These are phyloP conservation scores for Norana najaformis DNA, from an alignment of 2,888 invertebrate species.

Conservation along the genomic window DNA sequence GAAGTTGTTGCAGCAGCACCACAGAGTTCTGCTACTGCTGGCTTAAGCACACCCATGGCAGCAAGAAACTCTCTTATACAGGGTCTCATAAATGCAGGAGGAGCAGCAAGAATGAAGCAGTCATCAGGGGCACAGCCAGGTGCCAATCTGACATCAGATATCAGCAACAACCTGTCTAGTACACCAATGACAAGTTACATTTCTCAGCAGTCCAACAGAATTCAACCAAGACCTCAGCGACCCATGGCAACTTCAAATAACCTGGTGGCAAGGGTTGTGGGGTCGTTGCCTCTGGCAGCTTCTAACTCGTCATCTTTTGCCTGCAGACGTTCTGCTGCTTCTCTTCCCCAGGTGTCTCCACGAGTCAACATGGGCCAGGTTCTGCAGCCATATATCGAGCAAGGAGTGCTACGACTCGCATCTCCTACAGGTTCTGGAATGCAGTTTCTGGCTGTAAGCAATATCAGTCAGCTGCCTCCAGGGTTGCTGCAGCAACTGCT, in stretches of 20 bases:
- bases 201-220: not conserved
- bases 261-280: not conserved
- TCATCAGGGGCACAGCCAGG: not conserved
- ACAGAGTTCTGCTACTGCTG: not conserved
- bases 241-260: not conserved
- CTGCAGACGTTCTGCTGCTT: not conserved
- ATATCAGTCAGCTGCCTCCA: constrained; percentile 28
- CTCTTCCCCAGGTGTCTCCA: not conserved
- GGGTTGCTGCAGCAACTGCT: constrained; percentile 51
- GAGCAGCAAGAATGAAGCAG: not conserved
- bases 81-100: not conserved
- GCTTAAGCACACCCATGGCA: not conserved
- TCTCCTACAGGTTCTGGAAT: not conserved
- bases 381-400: constrained; percentile 3
- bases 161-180: not conserved
- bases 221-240: not conserved
- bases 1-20: not conserved
- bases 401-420: not conserved
- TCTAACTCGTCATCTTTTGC: not conserved
- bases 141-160: not conserved
- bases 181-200: not conserved
- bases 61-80: not conserved
- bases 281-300: not conserved
- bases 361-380: not conserved
- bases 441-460: constrained; percentile 24